Conservation (phyloP, 2,113 vertebrate genomes). For the Tympanuchus pallidicinctus region DNA sequence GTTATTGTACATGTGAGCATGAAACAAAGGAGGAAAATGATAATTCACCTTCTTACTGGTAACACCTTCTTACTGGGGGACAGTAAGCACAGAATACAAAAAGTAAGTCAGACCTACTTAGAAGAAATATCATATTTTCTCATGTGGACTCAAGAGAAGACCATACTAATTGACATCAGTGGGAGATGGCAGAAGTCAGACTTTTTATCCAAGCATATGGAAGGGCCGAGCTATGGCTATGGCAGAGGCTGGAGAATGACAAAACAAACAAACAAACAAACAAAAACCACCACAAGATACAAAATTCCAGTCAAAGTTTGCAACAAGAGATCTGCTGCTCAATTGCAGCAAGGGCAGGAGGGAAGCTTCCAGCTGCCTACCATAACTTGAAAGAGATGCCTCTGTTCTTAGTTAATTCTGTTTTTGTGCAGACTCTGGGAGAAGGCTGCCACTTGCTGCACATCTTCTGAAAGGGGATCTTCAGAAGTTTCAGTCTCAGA, state of each 20-base stretch:
- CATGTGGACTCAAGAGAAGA: neutral
- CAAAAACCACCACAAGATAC: neutral
- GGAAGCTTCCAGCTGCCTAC: neutral
- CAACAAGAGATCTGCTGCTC: neutral
- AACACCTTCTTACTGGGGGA: too few species aligned
- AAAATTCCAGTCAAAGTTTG: neutral
- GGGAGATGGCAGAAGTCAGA: neutral
- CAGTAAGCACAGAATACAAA: neutral
- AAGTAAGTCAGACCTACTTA: neutral
- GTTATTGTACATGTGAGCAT: neutral
- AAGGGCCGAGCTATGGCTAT: neutral
- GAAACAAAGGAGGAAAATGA: neutral
- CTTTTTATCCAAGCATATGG: neutral
- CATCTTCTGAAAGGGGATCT: constrained; percentile 44
- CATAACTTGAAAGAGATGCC: too few species aligned
- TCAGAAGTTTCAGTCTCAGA: constrained; percentile 48
- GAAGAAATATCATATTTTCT: neutral
- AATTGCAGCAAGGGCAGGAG: neutral
- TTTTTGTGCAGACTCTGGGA: neutral
- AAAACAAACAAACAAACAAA: neutral
- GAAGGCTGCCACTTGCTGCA: neutral
- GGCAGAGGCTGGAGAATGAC: neutral
- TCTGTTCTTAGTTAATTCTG: too few species aligned
- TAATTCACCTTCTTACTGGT: neutral
- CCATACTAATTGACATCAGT: neutral